A percentile compares a stretch with the other conserved stretches of the same genome.
These are phyloP conservation scores for Promerops cafer DNA, from an alignment of 2,113 vertebrate genomes.

Conservation along the genomic window DNA sequence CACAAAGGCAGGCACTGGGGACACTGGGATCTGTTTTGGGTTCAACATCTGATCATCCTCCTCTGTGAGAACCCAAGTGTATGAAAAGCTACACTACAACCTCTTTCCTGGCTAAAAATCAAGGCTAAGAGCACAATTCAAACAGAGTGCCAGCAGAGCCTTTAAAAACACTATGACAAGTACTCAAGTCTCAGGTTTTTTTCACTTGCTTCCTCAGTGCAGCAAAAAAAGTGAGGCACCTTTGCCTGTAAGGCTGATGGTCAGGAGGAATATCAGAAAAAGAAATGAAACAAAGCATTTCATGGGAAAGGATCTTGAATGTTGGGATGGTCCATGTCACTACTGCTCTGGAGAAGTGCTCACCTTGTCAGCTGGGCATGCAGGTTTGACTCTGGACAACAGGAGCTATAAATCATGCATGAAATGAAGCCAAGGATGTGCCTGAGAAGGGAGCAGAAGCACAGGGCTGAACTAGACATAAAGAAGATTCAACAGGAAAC, in stretches of 20 bases:
- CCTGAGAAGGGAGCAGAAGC: neutral
- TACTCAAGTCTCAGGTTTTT: neutral
- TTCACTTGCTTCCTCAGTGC: neutral
- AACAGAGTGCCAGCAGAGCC: neutral
- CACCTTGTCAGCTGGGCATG: neutral
- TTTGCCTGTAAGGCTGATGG: neutral
- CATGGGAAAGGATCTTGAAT: neutral
- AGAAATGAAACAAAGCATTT: neutral
- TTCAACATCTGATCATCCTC: neutral
- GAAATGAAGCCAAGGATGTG: neutral
- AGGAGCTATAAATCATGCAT: neutral
- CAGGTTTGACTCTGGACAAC: neutral
- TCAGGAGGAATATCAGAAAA: neutral
- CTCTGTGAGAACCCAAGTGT: neutral
- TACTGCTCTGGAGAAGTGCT: neutral
- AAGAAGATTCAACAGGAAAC: neutral
- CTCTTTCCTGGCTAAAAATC: neutral
- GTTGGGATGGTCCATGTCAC: neutral
- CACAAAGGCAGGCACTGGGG: neutral
- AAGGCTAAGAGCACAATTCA: neutral
- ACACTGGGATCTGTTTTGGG: neutral
- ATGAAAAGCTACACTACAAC: neutral
- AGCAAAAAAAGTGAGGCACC: neutral
- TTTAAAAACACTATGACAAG: neutral
- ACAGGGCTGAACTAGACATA: neutral